Conservation (phyloP, 2,113 vertebrate genomes). For the Terrapene triunguis region DNA sequence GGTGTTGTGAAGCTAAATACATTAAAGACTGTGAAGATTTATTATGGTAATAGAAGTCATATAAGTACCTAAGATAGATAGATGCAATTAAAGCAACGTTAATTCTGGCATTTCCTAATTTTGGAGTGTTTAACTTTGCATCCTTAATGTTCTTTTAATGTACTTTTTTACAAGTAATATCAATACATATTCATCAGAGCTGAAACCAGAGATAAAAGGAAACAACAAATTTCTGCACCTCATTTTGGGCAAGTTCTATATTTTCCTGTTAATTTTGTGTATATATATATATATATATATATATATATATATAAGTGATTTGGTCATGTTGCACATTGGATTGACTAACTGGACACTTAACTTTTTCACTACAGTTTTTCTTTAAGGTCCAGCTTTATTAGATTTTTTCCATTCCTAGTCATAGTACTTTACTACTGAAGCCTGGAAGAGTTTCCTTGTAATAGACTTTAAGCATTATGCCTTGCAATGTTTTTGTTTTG, state of each 20-base stretch:
- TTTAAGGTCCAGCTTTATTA: background rate
- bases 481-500: background rate
- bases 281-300: background rate
- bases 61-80: background rate
- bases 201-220: background rate
- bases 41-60: background rate
- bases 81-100: background rate
- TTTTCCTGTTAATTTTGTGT: background rate
- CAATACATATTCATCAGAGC: background rate
- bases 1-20: background rate
- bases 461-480: background rate
- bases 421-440: background rate
- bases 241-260: background rate
- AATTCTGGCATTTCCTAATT: background rate
- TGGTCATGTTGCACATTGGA: background rate
- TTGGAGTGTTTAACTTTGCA: background rate
- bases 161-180: background rate
- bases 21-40: background rate
- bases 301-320: background rate
- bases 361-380: background rate
- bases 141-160: background rate
- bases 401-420: background rate
- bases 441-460: background rate
- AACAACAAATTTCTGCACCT: background rate
- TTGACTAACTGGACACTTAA: background rate